phyloP scores from a whole-genome alignment of 2,888 invertebrate genomes.

The Philereme vetulata region DNA sequence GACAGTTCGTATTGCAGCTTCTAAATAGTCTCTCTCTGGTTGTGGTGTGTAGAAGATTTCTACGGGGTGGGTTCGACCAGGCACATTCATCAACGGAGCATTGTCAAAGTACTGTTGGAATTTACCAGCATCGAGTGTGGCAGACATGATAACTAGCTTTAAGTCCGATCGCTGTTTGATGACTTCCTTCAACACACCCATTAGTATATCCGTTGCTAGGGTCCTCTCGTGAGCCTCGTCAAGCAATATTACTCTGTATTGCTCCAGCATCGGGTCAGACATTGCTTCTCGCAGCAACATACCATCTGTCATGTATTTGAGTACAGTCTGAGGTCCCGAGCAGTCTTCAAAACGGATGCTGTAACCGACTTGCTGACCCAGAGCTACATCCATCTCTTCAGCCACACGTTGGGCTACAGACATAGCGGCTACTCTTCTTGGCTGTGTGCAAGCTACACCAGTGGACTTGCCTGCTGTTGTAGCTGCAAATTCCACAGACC shows the following conservation, averaged over 20 bases:
- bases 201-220: slow-evolving; percentile 98
- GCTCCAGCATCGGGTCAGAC: slow-evolving; percentile 99
- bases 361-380: slow-evolving; percentile 85
- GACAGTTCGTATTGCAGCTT: slow-evolving; percentile 99
- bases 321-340: slow-evolving; percentile 95
- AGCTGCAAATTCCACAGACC: slow-evolving; percentile 76
- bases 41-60: slow-evolving; percentile 99
- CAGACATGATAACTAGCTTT: slow-evolving; percentile 99
- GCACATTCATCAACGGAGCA: slow-evolving; percentile 99
- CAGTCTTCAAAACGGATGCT: slow-evolving; percentile 99
- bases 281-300: slow-evolving; percentile 99
- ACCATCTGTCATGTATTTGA: slow-evolving; percentile 99
- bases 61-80: slow-evolving; percentile 85
- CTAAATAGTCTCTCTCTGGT: slow-evolving; percentile 97
- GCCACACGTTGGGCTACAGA: slow-evolving; percentile 99
- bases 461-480: slow-evolving; percentile 66
- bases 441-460: slow-evolving; percentile 97
- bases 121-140: slow-evolving; percentile 99
- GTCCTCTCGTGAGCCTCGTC: slow-evolving; percentile 99
- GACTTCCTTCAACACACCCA: slow-evolving; percentile 99
- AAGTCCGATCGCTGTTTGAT: slow-evolving; percentile 95
- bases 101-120: slow-evolving; percentile 99
- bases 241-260: slow-evolving; percentile 96
- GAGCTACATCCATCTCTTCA: slow-evolving; percentile 99
- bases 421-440: slow-evolving; percentile 99